Evolutionary conservation across 2,888 invertebrate genomes (phyloP).

Genomic region (Pachydiplax longipennis): DNA sequence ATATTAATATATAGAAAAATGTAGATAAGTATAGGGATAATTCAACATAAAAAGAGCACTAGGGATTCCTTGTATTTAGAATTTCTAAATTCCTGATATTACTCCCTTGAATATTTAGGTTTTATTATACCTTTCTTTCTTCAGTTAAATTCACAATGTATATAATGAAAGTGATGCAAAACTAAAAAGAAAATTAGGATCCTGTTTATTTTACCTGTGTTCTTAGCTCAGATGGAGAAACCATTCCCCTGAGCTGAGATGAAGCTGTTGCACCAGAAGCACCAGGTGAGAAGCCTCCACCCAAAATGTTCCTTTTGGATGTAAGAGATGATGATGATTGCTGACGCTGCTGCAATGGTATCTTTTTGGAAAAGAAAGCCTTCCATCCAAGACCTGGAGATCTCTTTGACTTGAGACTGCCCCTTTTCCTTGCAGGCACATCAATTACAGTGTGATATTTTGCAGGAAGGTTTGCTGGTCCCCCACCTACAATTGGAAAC

Average conservation of each 20-base stretch:
- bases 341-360: background rate
- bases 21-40: too few species aligned
- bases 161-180: too few species aligned
- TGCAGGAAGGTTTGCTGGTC: slow-evolving; percentile 77
- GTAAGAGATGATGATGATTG: slow-evolving; percentile 5
- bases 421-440: slow-evolving; percentile 66
- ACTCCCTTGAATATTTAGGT: too few species aligned
- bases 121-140: too few species aligned
- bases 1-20: too few species aligned
- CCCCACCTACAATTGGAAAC: slow-evolving; percentile 63
- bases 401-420: slow-evolving; percentile 56
- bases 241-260: slow-evolving; percentile 30
- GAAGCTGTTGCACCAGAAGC: background rate
- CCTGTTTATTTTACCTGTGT: background rate
- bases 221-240: background rate
- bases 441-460: slow-evolving; percentile 94
- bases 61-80: too few species aligned
- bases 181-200: too few species aligned
- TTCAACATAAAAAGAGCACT: too few species aligned
- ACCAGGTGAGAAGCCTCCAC: background rate
- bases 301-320: slow-evolving; percentile 1
- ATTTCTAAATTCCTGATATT: too few species aligned
- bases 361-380: slow-evolving; percentile 68
- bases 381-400: slow-evolving; percentile 73
- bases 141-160: too few species aligned